Base-by-base conservation (phyloP, 2,113 vertebrate genomes). In the Chascanopsetta lugubris region DNA sequence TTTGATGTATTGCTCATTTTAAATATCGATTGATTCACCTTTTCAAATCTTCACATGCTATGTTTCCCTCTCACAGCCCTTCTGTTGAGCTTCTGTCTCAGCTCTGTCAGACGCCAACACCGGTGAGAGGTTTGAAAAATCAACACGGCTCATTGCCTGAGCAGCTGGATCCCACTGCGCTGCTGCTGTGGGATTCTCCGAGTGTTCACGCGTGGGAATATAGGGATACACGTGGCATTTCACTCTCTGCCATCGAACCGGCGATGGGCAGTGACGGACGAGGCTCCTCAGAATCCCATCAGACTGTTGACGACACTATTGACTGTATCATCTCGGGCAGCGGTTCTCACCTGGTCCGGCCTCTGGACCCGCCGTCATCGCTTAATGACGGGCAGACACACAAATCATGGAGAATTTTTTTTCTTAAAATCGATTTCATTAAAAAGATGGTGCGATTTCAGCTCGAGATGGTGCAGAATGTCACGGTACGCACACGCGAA, bases 261-360 rank as follows among this genome's bases (percentile, higher is more conserved):
- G 48, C 36, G 57, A 69, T 64, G 83, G 81, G 71, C 79, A 74
- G 69, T 83, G 81, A 87, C 82, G 68, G 77, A 89, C 71, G 74
- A 73, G 60, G 70, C 57, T 75, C 69, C 51, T 22, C 69, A 79
- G 59, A 79, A 87, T 89, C 77, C 75, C 66, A 79, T 79, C 74
- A 75, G 79, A 77, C 43, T 49, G 34, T 69, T 61, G 77, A 79
- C 79, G 79, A 83, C 38, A 46, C n/a, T 71, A 79, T 81, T 73
- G 82, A 83, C 67, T 72, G 58, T 36, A 61, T 73, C 48, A 71
- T 82, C n/a, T n/a, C n/a, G n/a, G n/a, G n/a, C n/a, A n/a, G n/a
- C n/a, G n/a, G n/a, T n/a, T n/a, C n/a, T n/a, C n/a, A n/a, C n/a
- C n/a, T n/a, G n/a, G n/a, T n/a, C n/a, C n/a, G n/a, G n/a, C n/a